Evolutionary conservation across 2,113 vertebrate genomes (phyloP), one percentile per base, ranked within the genome.

Genomic region (Notothenia coriiceps): DNA sequence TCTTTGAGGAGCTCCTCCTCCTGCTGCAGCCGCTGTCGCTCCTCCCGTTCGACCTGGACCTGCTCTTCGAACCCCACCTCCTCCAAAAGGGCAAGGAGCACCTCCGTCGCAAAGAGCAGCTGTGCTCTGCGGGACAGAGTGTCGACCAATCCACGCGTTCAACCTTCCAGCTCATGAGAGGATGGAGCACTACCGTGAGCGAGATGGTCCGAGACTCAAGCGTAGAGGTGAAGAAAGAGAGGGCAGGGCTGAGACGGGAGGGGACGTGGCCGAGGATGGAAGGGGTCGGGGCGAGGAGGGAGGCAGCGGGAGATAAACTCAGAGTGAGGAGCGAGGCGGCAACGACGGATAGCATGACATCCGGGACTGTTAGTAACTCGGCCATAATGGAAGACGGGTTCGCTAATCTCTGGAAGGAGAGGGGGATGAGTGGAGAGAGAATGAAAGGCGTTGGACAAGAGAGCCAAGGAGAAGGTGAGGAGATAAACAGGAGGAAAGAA

Each of bases 11-110:
- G 93, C 95, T 99, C 5, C 95, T 99, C 72, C 95, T 99, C 60
- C 93, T 99, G 47, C 96, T 99, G 3, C 98, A 99, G 92, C 98
- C 98, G 0, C 95, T 99, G 55, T 97, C 98, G 0, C 95, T 99
- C 71, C 95, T 99, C 61, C 98, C 98, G 78, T 99, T 99, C 75
- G 96, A 96, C 94, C 94, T 99, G 11, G 97, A 99, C 92, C 92
- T 98, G 10, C 95, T 99, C 2, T 99, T 99, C 0, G 97, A 99
- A 73, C 95, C 97, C 7, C 96, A 92, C 72, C 95, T 98, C 83
- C 95, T 97, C 78, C 97, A 98, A 64, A 96, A 95, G 76, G 96
- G 96, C 29, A 93, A 93, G 83, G 96, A 97, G 89, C 97, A 99
- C 70, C 95, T 96, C 52, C 96, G 96, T 35, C 96, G 95, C 43